These are phyloP conservation scores for Sminthurinus aureus DNA, from an alignment of 2,888 invertebrate genomes.

Conservation along the genomic window DNA sequence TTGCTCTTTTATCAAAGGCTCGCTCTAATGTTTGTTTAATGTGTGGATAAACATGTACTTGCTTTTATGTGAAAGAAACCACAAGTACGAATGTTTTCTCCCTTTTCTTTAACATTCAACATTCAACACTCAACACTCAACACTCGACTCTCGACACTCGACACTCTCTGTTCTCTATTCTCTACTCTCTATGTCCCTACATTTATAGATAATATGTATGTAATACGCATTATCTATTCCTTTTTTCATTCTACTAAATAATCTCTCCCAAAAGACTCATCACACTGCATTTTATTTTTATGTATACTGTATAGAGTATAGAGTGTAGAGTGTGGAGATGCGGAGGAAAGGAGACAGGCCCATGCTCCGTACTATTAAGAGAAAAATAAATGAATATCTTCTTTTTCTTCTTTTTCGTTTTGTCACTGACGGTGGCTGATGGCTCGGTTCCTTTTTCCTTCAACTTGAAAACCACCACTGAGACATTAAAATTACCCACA, in stretches of 20 bases:
- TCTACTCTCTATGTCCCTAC: neutral
- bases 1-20: too few species aligned
- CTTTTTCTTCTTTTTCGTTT: neutral
- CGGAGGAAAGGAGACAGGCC: too few species aligned
- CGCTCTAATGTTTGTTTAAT: neutral
- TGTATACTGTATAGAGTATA: neutral
- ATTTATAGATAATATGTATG: too few species aligned
- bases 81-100: neutral
- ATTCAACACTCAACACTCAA: neutral
- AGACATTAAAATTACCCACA: slow-evolving; percentile 22
- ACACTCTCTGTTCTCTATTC: neutral
- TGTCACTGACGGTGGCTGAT: neutral
- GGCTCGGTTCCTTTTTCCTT: neutral
- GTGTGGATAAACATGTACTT: slow-evolving; percentile 28
- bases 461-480: neutral
- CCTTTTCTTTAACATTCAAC: neutral
- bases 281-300: slow-evolving; percentile 14
- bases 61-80: slow-evolving; percentile 15
- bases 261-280: slow-evolving; percentile 29
- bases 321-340: neutral
- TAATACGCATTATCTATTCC: neutral
- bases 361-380: neutral
- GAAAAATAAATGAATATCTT: neutral
- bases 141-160: too few species aligned
- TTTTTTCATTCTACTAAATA: slow-evolving; percentile 26